phyloP scores from a whole-genome alignment of 1,140 invertebrate genomes.

The Solenopsis invicta region DNA sequence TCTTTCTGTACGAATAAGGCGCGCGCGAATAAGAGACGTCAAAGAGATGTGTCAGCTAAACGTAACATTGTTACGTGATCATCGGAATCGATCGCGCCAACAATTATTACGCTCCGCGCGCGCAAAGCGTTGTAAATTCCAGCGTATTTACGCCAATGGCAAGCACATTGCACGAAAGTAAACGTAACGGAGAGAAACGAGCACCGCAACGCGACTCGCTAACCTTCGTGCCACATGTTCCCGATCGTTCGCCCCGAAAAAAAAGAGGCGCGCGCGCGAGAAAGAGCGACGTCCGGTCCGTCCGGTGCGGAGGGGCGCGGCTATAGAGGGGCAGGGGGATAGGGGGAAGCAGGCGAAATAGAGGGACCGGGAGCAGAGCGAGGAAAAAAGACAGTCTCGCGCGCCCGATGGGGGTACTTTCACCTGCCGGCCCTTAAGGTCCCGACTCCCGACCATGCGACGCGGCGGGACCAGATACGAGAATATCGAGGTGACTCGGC shows the following conservation, averaged over 20 bases:
- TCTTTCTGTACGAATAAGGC: too few relatives aligned
- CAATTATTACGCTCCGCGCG: neutral
- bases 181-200: slow-evolving; percentile 50
- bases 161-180: slow-evolving; percentile 34
- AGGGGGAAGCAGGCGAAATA: neutral
- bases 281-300: slow-evolving; percentile 57
- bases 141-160: slow-evolving; percentile 15
- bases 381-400: slow-evolving; percentile 38
- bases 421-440: slow-evolving; percentile 74
- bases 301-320: slow-evolving; percentile 18
- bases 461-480: slow-evolving; percentile 39
- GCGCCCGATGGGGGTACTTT: slow-evolving; percentile 67
- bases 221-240: slow-evolving; percentile 66
- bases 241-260: slow-evolving; percentile 56
- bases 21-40: neutral
- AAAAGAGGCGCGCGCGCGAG: slow-evolving; percentile 38
- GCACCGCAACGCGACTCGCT: slow-evolving; percentile 44
- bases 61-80: neutral
- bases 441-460: neutral
- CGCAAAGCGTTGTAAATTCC: slow-evolving; percentile 24
- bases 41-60: neutral
- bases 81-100: slow-evolving; percentile 8
- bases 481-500: slow-evolving; percentile 64
- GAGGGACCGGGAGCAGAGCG: neutral
- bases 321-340: neutral